These are phyloP conservation scores for Porphyrio hochstetteri DNA, from an alignment of 2,113 vertebrate genomes.

Conservation along the genomic window DNA sequence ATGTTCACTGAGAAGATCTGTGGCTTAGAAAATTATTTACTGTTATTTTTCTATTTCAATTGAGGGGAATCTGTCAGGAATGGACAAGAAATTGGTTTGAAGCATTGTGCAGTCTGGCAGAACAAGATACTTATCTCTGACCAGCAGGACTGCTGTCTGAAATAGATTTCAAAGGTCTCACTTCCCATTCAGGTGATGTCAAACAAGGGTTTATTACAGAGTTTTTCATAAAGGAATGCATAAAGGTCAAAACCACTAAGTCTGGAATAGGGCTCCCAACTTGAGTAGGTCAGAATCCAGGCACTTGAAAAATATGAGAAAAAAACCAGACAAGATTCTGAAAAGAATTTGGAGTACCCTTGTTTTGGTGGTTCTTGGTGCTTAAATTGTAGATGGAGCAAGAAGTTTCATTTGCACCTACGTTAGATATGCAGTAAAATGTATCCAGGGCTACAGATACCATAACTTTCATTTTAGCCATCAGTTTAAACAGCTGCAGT, in stretches of 20 bases:
- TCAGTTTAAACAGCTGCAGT: background rate
- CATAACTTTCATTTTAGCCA: background rate
- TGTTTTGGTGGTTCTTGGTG: background rate
- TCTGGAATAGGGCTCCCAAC: background rate
- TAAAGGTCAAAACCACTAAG: background rate
- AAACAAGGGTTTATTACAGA: background rate
- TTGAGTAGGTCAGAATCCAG: background rate
- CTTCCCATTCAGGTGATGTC: background rate
- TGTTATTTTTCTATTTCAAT: background rate
- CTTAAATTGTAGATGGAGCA: background rate
- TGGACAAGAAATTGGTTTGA: constrained; percentile 1
- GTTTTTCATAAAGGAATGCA: background rate
- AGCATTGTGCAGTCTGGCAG: background rate
- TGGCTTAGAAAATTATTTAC: background rate
- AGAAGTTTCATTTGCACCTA: background rate
- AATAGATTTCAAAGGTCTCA: constrained; percentile 9
- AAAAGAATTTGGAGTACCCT: background rate
- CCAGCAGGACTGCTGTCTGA: background rate
- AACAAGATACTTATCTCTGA: background rate
- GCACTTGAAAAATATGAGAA: background rate
- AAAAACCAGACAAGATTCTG: background rate
- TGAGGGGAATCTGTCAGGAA: constrained; percentile 6
- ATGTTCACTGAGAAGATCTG: background rate
- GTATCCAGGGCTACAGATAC: background rate
- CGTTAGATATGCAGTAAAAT: background rate